These are phyloP conservation scores for Dicycla oo DNA, from an alignment of 2,888 invertebrate genomes.

Conservation along the genomic window DNA sequence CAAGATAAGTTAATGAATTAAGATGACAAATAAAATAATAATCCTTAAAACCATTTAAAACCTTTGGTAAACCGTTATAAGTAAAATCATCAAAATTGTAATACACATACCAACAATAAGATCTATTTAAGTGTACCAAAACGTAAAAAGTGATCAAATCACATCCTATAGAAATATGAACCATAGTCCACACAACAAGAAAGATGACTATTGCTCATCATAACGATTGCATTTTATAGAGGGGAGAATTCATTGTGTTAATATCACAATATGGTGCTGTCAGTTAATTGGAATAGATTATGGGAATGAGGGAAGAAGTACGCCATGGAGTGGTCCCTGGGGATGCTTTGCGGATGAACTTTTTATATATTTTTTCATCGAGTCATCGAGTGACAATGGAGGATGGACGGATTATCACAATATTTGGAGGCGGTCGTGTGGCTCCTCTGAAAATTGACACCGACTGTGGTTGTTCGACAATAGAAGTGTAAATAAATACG, in stretches of 20 bases:
- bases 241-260: conserved; percentile 87
- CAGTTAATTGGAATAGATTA: conserved; percentile 91
- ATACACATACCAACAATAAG: conserved; percentile 76
- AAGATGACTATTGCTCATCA: conserved; percentile 59
- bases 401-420: conserved; percentile 87
- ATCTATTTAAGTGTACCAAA: conserved; percentile 78
- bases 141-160: conserved; percentile 62
- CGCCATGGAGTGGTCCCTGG: conserved; percentile 80
- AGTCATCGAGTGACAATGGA: conserved; percentile 88
- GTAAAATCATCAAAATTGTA: conserved; percentile 76
- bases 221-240: conserved; percentile 68
- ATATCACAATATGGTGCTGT: conserved; percentile 90
- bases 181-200: conserved; percentile 43
- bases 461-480: conserved; percentile 73
- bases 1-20: not conserved
- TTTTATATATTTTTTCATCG: conserved; percentile 87
- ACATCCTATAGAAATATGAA: conserved; percentile 47
- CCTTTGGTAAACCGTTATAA: conserved; percentile 45
- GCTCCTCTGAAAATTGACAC: conserved; percentile 80
- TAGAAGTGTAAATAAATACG: conserved; percentile 65
- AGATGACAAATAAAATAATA: conserved; percentile 5
- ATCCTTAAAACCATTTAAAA: conserved; percentile 44
- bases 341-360: conserved; percentile 77
- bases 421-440: conserved; percentile 87
- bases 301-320: conserved; percentile 88